Conservation (phyloP, 2,113 vertebrate species). For the Eulemur macaco region DNA sequence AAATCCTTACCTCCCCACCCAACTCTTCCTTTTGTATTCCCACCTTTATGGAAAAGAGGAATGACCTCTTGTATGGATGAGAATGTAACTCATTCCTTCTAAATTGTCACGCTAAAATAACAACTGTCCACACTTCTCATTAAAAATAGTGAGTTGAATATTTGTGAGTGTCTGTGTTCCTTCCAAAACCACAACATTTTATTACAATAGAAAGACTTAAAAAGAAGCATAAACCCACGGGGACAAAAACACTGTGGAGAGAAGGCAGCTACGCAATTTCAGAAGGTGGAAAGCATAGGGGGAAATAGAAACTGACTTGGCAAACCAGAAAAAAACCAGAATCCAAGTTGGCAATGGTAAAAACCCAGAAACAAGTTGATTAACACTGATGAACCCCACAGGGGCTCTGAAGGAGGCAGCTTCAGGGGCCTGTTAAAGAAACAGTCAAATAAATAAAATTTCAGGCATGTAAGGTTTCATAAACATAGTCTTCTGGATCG, state of each 20-base stretch:
- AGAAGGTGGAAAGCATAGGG: neutral
- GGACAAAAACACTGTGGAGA: neutral
- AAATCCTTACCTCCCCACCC: neutral
- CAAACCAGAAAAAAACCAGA: neutral
- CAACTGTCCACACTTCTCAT: neutral
- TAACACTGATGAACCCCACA: neutral
- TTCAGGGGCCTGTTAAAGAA: neutral
- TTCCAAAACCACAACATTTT: neutral
- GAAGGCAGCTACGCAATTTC: neutral
- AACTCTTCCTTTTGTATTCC: neutral
- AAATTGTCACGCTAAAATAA: neutral
- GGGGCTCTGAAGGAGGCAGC: neutral
- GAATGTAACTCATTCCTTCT: neutral
- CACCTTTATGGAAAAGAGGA: neutral
- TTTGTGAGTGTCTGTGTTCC: neutral
- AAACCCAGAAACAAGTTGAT: neutral
- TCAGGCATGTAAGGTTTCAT: neutral
- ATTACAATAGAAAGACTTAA: neutral
- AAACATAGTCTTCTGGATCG: neutral
- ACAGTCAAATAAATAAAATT: slow-evolving; percentile 30
- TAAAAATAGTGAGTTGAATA: neutral
- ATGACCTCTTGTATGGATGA: too few relatives aligned
- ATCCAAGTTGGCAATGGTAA: neutral
- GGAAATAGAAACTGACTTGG: neutral
- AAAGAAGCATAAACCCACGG: neutral